Evolutionary conservation across 1,140 invertebrate genomes (phyloP), one percentile per base, ranked within the genome.

Genomic region (Drosophila mauritiana): DNA sequence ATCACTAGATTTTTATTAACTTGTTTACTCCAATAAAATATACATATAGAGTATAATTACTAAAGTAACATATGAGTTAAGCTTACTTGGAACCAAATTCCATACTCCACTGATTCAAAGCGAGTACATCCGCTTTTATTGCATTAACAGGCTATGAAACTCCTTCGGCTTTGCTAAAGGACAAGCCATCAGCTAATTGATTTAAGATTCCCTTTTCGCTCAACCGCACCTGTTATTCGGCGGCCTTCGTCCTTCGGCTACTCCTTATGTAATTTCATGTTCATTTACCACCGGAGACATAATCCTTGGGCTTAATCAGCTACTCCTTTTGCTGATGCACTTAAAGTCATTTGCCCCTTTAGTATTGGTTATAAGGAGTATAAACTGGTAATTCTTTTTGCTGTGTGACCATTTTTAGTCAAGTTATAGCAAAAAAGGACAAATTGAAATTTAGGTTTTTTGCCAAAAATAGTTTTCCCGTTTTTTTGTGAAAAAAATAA

Each of bases 301-400:
- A 81, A 65, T 86, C 82, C 82, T 86, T 81, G 64, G 59, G 68
- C 82, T 74, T 85, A 85, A 85, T 85, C 78, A 86, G 81, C 63
- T 65, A 70, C 73, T 70, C 42, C 63, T 70, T 46, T 15, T 55
- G 67, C 42, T 12, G 82, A 39, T 86, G 81, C 81, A 85, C 81
- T 85, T 62, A 78, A 86, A 85, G 81, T 81, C 81, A 85, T 80
- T 84, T 80, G 56, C 77, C 56, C n/a, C n/a, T n/a, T 17, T 17
- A 17, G 17, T 17, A 17, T 17, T 17, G 17, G 17, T 17, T 17
- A 17, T 17, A 17, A 17, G 1, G 17, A 17, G 17, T 17, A 17
- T 17, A 17, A 17, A 17, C 0, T 17, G 17, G 17, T 17, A 17
- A 17, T 17, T 17, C 17, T 17, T 17, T 17, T 17, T 17, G 17